Evolutionary conservation across 2,888 invertebrate species (phyloP).

Genomic region (Perizoma affinitatum): DNA sequence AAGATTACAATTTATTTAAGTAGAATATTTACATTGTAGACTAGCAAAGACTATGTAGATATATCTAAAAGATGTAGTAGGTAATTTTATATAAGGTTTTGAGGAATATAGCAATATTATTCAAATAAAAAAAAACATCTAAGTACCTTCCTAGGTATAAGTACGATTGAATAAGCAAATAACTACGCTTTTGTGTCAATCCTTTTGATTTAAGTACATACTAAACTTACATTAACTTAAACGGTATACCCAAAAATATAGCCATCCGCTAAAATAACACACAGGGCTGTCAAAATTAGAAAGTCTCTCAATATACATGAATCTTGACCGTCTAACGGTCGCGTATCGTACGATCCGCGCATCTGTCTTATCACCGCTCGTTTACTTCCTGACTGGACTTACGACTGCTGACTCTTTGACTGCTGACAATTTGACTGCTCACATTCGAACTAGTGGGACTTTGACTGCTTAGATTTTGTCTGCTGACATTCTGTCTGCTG

Average conservation of each 20-base stretch:
- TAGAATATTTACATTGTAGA: constrained; percentile 48
- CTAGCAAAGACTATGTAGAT: constrained; percentile 56
- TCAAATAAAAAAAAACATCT: no score
- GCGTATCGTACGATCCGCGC: constrained; percentile 40
- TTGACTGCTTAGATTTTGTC: constrained; percentile 9
- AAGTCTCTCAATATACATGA: constrained; percentile 37
- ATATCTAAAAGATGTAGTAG: neutral
- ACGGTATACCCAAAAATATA: neutral
- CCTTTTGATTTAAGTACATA: neutral
- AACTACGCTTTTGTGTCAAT: neutral
- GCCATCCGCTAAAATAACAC: neutral
- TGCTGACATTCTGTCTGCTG: constrained; percentile 3
- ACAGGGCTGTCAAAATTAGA: neutral
- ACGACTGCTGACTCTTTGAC: neutral
- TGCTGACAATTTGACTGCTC: constrained; percentile 4
- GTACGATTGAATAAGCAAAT: no score
- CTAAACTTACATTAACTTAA: neutral
- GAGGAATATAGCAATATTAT: neutral
- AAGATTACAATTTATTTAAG: constrained; percentile 11
- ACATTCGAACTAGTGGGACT: neutral
- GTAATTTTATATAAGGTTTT: neutral
- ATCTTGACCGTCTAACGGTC: constrained; percentile 43
- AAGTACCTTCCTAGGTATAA: no score
- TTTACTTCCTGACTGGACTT: constrained; percentile 16
- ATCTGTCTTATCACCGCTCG: constrained; percentile 48